These are phyloP conservation scores for Colossoma macropomum DNA, from an alignment of 2,113 vertebrate genomes.

Conservation along the genomic window DNA sequence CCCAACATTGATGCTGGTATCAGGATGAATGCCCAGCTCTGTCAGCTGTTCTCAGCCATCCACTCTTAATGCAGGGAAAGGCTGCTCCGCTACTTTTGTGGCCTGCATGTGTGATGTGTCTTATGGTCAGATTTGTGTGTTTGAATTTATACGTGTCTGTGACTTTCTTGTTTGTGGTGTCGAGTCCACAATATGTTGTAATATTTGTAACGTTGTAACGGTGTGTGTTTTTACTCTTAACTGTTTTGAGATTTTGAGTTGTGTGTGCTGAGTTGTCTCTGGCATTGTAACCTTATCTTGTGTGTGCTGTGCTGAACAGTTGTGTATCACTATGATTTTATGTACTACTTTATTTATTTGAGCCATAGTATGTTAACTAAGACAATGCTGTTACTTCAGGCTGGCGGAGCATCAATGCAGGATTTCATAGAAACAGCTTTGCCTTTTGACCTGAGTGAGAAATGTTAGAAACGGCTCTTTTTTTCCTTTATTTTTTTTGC, in stretches of 20 bases:
- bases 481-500: constrained; percentile 73
- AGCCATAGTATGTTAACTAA: constrained; percentile 70
- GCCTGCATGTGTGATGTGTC: constrained; percentile 32
- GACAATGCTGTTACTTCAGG: constrained; percentile 75
- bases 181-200: neutral
- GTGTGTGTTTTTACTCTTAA: constrained; percentile 22
- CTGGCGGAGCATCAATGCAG: constrained; percentile 77
- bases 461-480: constrained; percentile 78
- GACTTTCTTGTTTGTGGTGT: neutral
- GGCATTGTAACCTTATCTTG: constrained; percentile 45
- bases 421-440: constrained; percentile 83
- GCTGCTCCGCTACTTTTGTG: neutral
- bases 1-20: neutral
- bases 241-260: constrained; percentile 8
- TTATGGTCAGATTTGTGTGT: neutral
- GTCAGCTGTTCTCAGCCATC: constrained; percentile 24
- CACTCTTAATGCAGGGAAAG: constrained; percentile 22
- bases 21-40: neutral
- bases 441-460: constrained; percentile 79
- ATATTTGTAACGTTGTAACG: constrained; percentile 7
- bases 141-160: neutral
- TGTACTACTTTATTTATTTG: constrained; percentile 4
- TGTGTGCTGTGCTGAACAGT: constrained; percentile 28
- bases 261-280: constrained; percentile 27
- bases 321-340: neutral